Conservation (phyloP, 2,113 vertebrate genomes). For the Indicator indicator region DNA sequence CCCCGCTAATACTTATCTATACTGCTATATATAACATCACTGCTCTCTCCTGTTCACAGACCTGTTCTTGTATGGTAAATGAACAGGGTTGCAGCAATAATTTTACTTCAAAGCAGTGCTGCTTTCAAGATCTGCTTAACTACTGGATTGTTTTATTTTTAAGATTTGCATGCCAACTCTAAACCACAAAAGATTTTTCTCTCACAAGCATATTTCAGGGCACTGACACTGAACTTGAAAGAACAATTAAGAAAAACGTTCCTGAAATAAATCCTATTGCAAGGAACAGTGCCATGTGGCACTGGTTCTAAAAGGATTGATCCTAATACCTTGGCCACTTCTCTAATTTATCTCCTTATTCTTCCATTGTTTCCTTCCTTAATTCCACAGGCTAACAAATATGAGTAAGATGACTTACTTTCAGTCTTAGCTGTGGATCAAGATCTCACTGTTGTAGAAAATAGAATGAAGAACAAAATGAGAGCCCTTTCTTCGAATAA, state of each 20-base stretch:
- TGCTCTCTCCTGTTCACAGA: background rate
- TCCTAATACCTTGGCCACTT: background rate
- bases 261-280: background rate
- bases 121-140: slow-evolving; percentile 8
- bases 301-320: background rate
- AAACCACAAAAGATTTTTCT: slow-evolving; percentile 11
- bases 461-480: background rate
- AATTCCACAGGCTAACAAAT: background rate
- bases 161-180: background rate
- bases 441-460: background rate
- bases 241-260: background rate
- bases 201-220: background rate
- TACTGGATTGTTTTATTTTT: background rate
- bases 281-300: background rate
- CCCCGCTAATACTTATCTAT: background rate
- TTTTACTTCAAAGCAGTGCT: background rate
- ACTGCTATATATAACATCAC: background rate
- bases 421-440: background rate
- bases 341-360: background rate
- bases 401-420: background rate
- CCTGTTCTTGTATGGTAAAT: background rate
- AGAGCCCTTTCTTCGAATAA: background rate
- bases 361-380: background rate
- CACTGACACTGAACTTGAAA: background rate
- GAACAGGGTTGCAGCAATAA: background rate